Conservation (phyloP, 1,140 invertebrate species). For the Drosophila chauvacae region DNA sequence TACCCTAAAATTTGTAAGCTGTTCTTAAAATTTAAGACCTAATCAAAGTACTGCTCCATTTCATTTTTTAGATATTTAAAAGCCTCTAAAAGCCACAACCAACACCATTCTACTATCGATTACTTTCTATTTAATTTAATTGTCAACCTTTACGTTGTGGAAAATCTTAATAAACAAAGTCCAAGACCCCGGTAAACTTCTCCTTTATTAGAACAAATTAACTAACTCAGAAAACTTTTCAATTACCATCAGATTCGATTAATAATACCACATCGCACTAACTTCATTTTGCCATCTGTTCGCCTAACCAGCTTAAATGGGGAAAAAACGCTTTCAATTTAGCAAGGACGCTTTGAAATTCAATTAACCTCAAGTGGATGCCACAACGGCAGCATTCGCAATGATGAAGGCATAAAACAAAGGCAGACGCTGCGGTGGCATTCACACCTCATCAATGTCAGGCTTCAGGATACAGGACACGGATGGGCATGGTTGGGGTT, state of each 20-base stretch:
- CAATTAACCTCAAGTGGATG: conserved; percentile 80
- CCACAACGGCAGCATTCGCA: conserved; percentile 45
- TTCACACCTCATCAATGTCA: conserved; percentile 79
- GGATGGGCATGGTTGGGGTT: not conserved
- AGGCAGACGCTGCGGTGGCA: conserved; percentile 66
- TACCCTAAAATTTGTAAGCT: not conserved
- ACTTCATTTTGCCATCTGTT: conserved; percentile 48
- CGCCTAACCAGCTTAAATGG: conserved; percentile 68
- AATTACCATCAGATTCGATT: conserved; percentile 78
- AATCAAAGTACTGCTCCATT: too few relatives aligned
- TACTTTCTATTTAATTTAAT: not conserved
- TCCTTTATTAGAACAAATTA: conserved; percentile 29
- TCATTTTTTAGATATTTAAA: too few relatives aligned
- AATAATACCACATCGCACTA: conserved; percentile 51
- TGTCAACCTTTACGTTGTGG: not conserved
- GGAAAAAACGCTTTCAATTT: conserved; percentile 71
- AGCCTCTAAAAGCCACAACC: too few relatives aligned
- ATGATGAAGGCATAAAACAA: conserved; percentile 73
- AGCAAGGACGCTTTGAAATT: conserved; percentile 65
- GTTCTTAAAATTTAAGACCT: too few relatives aligned
- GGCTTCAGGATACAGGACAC: conserved; percentile 7
- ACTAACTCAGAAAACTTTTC: conserved; percentile 57
- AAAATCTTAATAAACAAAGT: not conserved
- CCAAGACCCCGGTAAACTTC: not conserved
- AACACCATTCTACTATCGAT: not conserved